Evolutionary conservation across 2,888 invertebrate species (phyloP).

Genomic region (Melanotus villosus): DNA sequence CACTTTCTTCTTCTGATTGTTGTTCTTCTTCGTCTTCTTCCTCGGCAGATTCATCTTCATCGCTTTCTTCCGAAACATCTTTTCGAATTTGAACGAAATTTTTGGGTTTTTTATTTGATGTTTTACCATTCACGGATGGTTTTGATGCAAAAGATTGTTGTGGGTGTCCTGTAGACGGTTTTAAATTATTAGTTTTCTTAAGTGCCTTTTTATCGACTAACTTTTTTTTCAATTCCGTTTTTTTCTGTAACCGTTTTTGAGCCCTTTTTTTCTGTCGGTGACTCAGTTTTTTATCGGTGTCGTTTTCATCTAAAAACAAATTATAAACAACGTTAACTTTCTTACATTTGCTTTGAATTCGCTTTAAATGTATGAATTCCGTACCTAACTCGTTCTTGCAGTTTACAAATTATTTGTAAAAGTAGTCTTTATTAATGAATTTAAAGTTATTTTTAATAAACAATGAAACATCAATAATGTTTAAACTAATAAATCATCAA

Average conservation of each 20-base stretch:
- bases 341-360: no score
- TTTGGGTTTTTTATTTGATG: conserved; percentile 28
- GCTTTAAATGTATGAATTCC: no score
- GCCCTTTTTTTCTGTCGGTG: conserved; percentile 79
- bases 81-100: conserved; percentile 52
- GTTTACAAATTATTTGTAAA: no score
- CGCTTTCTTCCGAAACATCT: conserved; percentile 54
- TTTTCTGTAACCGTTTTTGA: conserved; percentile 71
- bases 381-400: no score
- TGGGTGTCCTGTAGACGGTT: background rate
- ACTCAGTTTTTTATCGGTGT: conserved; percentile 73
- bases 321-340: no score
- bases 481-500: no score
- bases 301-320: conserved; percentile 65
- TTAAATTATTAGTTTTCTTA: background rate
- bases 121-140: background rate
- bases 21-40: conserved; percentile 51
- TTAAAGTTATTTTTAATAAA: no score
- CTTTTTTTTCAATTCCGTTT: no score
- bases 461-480: no score
- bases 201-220: background rate
- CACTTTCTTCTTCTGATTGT: background rate
- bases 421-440: no score
- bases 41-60: conserved; percentile 62
- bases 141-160: background rate